A percentile compares a stretch with the other conserved stretches of the same genome.
Evolutionary conservation across 2,797 vertebrate genomes (phyloP).

Genomic region (Alcedo atthis): DNA sequence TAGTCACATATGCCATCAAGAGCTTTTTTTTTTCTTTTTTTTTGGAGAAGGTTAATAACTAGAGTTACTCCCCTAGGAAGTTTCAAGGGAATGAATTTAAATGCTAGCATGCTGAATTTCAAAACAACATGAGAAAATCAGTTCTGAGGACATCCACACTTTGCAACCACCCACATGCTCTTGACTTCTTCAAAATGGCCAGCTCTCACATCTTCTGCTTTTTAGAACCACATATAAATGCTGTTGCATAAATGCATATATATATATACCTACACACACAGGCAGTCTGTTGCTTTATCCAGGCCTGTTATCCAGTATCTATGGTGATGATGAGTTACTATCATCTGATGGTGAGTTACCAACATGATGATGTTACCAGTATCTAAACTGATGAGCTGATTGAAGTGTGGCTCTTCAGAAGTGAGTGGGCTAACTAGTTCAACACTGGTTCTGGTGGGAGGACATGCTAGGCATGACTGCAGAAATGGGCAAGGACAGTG

Average conservation of each 20-base stretch:
- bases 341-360: no score
- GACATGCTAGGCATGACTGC: neutral
- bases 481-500: neutral
- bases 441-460: neutral
- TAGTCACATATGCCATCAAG: neutral
- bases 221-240: rapidly evolving
- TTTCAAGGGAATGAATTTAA: neutral
- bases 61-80: neutral
- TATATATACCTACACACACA: neutral
- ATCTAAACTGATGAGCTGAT: neutral
- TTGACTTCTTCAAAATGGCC: neutral
- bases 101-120: rapidly evolving
- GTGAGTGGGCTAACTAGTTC: neutral
- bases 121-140: neutral
- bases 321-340: neutral
- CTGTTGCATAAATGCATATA: neutral
- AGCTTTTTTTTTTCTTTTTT: neutral
- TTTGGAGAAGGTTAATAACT: neutral
- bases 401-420: neutral
- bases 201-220: neutral
- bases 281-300: neutral
- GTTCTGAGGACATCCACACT: neutral
- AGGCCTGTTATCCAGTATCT: neutral
- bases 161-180: neutral
- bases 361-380: neutral